Percentiles rank a stretch among this genome's conserved stretches.
phyloP scores from a whole-genome alignment of 2,113 vertebrate species.

The Mus spicilegus region DNA sequence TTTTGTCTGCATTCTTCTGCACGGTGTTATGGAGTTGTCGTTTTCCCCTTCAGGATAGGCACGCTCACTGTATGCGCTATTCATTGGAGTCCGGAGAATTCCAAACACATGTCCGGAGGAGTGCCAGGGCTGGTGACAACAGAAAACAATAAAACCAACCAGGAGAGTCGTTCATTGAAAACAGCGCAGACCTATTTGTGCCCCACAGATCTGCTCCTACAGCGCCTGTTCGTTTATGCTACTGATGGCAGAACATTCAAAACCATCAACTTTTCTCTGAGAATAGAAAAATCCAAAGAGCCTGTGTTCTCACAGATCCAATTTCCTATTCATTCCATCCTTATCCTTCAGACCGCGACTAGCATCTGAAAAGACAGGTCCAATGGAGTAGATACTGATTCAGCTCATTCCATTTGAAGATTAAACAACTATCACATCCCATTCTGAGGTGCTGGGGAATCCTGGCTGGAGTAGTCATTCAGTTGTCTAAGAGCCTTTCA shows the following conservation, averaged over 20 bases:
- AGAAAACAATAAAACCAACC: neutral
- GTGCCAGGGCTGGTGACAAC: slow-evolving; percentile 26
- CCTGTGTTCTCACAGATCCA: neutral
- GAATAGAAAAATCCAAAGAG: neutral
- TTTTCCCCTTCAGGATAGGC: slow-evolving; percentile 64
- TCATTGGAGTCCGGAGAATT: slow-evolving; percentile 56
- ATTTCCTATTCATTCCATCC: neutral
- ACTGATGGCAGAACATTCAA: slow-evolving; percentile 15
- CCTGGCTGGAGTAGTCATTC: neutral
- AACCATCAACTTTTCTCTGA: slow-evolving; percentile 16
- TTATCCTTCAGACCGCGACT: neutral
- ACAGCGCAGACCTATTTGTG: neutral
- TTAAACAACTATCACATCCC: neutral
- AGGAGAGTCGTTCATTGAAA: neutral
- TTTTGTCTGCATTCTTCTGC: slow-evolving; percentile 66
- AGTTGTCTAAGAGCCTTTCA: neutral
- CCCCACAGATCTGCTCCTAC: neutral
- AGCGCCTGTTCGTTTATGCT: neutral
- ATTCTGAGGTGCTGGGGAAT: neutral
- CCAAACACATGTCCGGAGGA: slow-evolving; percentile 48
- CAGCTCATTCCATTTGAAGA: neutral
- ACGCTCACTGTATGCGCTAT: neutral
- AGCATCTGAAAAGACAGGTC: neutral
- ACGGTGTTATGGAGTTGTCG: slow-evolving; percentile 57
- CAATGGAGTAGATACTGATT: neutral